Evolutionary conservation across 2,888 invertebrate genomes (phyloP).

Genomic region (Lottia scabra): DNA sequence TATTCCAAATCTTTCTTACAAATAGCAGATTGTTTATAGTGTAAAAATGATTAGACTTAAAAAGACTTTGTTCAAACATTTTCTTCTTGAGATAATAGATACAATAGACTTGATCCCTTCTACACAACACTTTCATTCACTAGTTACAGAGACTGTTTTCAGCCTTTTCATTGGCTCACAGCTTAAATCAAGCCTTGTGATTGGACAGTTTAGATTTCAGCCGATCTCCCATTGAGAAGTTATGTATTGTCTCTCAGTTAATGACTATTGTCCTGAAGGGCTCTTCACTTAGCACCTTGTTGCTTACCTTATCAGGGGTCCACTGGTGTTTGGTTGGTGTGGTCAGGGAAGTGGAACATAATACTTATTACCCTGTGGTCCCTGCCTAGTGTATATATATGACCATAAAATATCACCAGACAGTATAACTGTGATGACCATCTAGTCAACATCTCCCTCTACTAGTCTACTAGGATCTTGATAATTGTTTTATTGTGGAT

Average conservation of each 20-base stretch:
- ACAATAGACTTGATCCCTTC: neutral
- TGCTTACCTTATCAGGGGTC: neutral
- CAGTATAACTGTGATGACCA: too few relatives aligned
- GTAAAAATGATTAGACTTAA: constrained; percentile 1
- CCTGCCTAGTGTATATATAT: too few relatives aligned
- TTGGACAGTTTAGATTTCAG: neutral
- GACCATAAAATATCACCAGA: too few relatives aligned
- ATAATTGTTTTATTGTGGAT: too few relatives aligned
- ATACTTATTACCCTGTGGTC: too few relatives aligned
- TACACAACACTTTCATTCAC: neutral
- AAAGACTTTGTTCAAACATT: neutral
- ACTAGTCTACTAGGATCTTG: too few relatives aligned
- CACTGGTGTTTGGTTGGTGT: neutral
- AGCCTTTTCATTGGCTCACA: neutral
- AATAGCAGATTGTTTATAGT: constrained; percentile 3
- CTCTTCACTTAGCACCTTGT: constrained; percentile 3
- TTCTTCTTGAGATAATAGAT: neutral
- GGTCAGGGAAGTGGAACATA: too few relatives aligned
- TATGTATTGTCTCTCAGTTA: neutral
- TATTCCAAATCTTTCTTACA: constrained; percentile 2
- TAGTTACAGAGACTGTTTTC: neutral
- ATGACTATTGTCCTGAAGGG: neutral
- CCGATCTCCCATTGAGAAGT: constrained; percentile 1
- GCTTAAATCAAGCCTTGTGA: neutral
- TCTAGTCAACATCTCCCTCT: too few relatives aligned